Evolutionary conservation across 53 echinoderm and acorn worm genomes (phyloP).

Genomic region (Paracentrotus lividus): DNA sequence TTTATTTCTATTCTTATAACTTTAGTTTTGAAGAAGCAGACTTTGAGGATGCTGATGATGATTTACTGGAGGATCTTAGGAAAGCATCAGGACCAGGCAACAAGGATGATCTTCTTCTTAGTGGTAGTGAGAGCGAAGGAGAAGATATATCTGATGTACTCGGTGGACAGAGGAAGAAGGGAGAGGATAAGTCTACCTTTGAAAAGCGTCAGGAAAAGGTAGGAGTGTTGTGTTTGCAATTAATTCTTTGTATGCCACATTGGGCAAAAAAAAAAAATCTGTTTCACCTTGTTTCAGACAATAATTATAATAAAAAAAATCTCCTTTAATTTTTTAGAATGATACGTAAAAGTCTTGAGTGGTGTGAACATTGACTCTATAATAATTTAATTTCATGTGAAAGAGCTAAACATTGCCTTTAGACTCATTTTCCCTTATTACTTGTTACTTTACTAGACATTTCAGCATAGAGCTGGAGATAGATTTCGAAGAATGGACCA

Average conservation of each 20-base stretch:
- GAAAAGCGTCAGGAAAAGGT: slow-evolving; percentile 98
- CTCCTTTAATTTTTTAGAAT: no score
- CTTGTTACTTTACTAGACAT: no score
- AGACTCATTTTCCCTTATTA: no score
- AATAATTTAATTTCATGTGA: no score
- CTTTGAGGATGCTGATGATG: slow-evolving; percentile 72
- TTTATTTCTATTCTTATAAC: neutral
- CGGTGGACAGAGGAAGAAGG: slow-evolving; percentile 71
- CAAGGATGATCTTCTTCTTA: slow-evolving; percentile 56
- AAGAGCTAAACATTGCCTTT: no score
- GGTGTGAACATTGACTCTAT: no score
- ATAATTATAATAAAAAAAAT: no score
- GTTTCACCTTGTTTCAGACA: no score
- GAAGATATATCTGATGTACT: slow-evolving; percentile 89
- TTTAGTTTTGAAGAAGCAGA: slow-evolving; percentile 44
- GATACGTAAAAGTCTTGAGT: no score
- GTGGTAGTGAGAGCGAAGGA: slow-evolving; percentile 82
- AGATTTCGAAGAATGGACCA: neutral
- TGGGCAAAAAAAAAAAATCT: no score
- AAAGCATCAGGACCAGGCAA: slow-evolving; percentile 61
- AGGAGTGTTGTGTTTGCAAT: neutral
- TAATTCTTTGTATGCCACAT: no score
- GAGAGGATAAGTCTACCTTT: slow-evolving; percentile 78
- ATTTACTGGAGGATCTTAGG: slow-evolving; percentile 52
- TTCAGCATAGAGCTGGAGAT: no score